Base-by-base conservation (phyloP, 1,140 invertebrate species). In the Epicauta chinensis region DNA sequence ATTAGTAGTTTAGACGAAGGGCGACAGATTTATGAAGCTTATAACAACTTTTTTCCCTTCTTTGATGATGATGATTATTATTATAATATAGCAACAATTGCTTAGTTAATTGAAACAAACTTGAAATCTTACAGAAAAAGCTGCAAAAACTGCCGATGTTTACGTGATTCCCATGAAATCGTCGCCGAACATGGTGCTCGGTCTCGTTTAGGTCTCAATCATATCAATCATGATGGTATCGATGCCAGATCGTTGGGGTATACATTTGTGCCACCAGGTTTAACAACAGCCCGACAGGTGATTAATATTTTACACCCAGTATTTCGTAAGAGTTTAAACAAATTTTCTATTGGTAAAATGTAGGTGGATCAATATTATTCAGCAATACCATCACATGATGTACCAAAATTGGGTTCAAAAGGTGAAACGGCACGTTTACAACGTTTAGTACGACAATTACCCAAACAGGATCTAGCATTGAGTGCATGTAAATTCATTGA, bases 401-500 rank as follows among this genome's bases (percentile, higher is more conserved):
- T 91, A 44, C 89, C 90, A 12, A 77, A 81, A 58, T 66, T 88
- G 45, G 86, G 84, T 36, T 82, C 82, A 15, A 74, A 82, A 36
- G 89, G 92, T 17, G 87, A 93, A 71, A 77, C 86, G 66, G 76
- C 83, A 70, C 69, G 92, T 57, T 81, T 89, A 65, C 80, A 86
- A 55, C 89, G 94, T 72, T 73, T 98, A 53, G 86, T 92, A 45
- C 76, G 80, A 42, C 94, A 98, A 73, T 76, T 97, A 60, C 94
- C 94, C 11, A 93, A 91, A 71, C 94, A 98, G 75, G 96, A 99
- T 70, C 77, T 97, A 32, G 88, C 91, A 11, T 73, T 91, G 56
- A 81, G 86, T 42, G 93, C 94, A 66, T 95, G 92, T 68, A 84
- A 87, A 63, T 90, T 94, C 68, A 77, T 96, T 47, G 87, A 89